A percentile compares a stretch with the other conserved stretches of the same genome.
phyloP scores from a whole-genome alignment of 64 coral and sea anemone species.

The Catalaphyllia jardinei region DNA sequence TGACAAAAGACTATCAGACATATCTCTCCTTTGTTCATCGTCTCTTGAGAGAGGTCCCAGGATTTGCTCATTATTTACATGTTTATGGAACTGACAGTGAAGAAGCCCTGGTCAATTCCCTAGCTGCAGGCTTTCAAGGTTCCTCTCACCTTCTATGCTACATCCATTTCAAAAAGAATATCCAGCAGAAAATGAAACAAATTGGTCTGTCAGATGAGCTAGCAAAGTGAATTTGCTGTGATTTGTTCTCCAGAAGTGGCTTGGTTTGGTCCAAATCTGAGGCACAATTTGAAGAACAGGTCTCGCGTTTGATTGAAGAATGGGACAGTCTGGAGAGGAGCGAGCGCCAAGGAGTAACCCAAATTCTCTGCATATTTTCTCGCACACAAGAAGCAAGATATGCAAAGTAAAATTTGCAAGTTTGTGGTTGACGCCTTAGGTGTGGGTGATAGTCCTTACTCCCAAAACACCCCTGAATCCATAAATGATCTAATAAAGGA shows the following conservation, averaged over 20 bases:
- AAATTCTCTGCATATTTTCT: slow-evolving; percentile 12
- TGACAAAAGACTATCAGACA: slow-evolving; percentile 41
- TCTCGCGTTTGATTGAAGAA: not conserved
- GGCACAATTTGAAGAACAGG: slow-evolving; percentile 22
- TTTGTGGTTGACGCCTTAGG: slow-evolving; percentile 40
- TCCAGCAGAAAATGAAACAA: slow-evolving; percentile 58
- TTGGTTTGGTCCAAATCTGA: slow-evolving; percentile 51
- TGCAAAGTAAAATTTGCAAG: not conserved
- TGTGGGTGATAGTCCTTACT: slow-evolving; percentile 28
- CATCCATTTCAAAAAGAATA: slow-evolving; percentile 48
- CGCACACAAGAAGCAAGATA: slow-evolving; percentile 14
- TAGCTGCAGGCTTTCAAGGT: slow-evolving; percentile 17
- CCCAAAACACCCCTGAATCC: slow-evolving; percentile 28
- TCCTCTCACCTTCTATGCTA: slow-evolving; percentile 48
- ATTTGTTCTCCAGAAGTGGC: slow-evolving; percentile 1
- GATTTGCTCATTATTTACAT: not conserved
- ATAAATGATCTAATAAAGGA: slow-evolving; percentile 56
- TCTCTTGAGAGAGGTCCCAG: slow-evolving; percentile 7
- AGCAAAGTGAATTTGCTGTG: slow-evolving; percentile 10
- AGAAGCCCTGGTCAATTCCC: slow-evolving; percentile 17
- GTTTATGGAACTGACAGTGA: slow-evolving; percentile 55
- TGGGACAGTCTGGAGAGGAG: slow-evolving; percentile 15
- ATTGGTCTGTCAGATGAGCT: not conserved
- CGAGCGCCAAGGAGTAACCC: not conserved
- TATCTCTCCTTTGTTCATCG: slow-evolving; percentile 33